Conservation (phyloP, 2,797 vertebrate genomes). For the Sebastolobus alascanus region DNA sequence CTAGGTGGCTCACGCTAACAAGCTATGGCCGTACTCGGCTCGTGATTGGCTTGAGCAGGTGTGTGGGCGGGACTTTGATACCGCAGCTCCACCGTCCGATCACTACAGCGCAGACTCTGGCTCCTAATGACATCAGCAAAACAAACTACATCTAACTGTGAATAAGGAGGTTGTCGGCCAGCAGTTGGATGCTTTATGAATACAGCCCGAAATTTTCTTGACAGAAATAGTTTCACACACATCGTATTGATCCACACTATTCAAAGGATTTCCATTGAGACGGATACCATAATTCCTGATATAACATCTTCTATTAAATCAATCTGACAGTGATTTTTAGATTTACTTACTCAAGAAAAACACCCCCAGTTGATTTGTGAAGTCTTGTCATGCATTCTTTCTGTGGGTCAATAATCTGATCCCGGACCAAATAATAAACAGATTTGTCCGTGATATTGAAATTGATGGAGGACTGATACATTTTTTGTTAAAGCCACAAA, state of each 20-base stretch:
- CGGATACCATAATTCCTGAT: background rate
- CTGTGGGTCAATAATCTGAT: conserved; percentile 7
- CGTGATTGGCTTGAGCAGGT: too few species aligned
- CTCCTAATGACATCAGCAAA: background rate
- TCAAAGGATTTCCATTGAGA: background rate
- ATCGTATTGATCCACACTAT: conserved; percentile 6
- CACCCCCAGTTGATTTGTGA: conserved; percentile 1
- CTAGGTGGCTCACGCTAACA: too few species aligned
- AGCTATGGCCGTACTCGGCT: too few species aligned
- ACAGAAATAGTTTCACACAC: conserved; percentile 24
- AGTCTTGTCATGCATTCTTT: conserved; percentile 13
- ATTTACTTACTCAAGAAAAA: conserved; percentile 5
- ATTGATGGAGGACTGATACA: background rate
- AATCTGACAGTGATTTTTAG: background rate
- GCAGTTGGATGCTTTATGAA: conserved; percentile 46
- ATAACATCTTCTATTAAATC: background rate
- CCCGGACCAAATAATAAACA: background rate
- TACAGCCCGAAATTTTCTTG: conserved; percentile 29
- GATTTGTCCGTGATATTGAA: conserved; percentile 9
- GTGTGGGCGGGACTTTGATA: too few species aligned
- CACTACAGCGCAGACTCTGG: too few species aligned
- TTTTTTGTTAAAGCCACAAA: conserved; percentile 54
- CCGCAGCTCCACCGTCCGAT: too few species aligned
- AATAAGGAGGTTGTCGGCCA: background rate
- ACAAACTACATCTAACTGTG: background rate